Conservation (phyloP, 2,888 invertebrate species). For the Aphidius colemani region DNA sequence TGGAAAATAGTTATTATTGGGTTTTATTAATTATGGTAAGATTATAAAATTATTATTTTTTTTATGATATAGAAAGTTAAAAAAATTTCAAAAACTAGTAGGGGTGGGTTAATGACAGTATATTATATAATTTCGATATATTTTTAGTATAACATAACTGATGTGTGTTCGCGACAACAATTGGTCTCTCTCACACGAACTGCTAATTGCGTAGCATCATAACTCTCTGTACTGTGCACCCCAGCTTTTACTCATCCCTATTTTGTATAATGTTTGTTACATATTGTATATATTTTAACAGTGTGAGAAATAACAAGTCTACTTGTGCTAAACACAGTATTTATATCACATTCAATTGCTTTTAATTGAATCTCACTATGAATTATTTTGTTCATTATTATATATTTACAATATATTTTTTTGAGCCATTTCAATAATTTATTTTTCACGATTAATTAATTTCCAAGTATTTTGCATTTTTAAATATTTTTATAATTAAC, state of each 20-base stretch:
- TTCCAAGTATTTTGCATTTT: not conserved
- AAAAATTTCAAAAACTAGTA: too few relatives aligned
- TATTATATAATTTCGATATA: conserved; percentile 33
- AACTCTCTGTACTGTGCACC: conserved; percentile 50
- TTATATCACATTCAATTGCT: conserved; percentile 26
- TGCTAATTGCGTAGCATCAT: conserved; percentile 61
- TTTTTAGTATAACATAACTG: conserved; percentile 53
- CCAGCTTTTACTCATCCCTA: conserved; percentile 18
- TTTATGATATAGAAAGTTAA: too few relatives aligned
- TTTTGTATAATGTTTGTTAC: conserved; percentile 18
- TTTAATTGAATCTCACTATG: conserved; percentile 21
- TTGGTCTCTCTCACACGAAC: conserved; percentile 61
- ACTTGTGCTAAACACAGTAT: conserved; percentile 34
- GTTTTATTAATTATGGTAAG: too few relatives aligned
- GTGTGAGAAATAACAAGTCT: conserved; percentile 26
- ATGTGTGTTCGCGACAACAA: conserved; percentile 58
- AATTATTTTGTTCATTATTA: not conserved
- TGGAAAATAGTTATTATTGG: too few relatives aligned
- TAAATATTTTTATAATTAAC: not conserved
- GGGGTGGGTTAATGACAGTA: conserved; percentile 21
- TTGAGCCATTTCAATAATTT: not conserved
- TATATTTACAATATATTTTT: not conserved
- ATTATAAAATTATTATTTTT: too few relatives aligned
- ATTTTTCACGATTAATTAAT: not conserved
- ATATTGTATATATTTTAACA: conserved; percentile 6